Evolutionary conservation across 2,888 invertebrate genomes (phyloP).

Genomic region (Tipula helvola): DNA sequence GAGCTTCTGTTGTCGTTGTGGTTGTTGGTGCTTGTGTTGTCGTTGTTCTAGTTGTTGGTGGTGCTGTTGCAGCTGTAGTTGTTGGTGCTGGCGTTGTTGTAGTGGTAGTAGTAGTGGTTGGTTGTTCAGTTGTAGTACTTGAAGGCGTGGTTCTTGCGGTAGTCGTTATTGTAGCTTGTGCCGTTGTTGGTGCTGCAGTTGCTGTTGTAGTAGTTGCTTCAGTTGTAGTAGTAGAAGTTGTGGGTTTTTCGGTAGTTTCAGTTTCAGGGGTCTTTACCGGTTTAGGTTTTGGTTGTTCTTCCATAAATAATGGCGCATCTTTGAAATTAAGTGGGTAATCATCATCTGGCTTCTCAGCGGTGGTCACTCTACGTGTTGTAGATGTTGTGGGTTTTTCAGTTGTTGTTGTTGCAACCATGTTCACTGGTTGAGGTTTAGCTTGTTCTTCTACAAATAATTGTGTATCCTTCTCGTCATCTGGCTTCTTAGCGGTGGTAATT

Average conservation of each 20-base stretch:
- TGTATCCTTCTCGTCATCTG: not conserved
- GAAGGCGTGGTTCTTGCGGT: conserved; percentile 14
- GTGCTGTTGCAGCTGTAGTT: conserved; percentile 18
- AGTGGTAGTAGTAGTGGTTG: conserved; percentile 21
- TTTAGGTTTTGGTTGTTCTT: conserved; percentile 21
- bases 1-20: conserved; percentile 18
- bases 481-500: not conserved
- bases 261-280: conserved; percentile 16
- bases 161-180: conserved; percentile 21
- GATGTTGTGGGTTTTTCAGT: conserved; percentile 20
- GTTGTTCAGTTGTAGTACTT: conserved; percentile 17
- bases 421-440: conserved; percentile 24
- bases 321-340: not conserved
- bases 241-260: not conserved
- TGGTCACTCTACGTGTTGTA: not conserved
- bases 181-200: conserved; percentile 17
- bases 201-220: conserved; percentile 19
- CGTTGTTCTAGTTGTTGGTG: conserved; percentile 20
- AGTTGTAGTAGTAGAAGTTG: conserved; percentile 18
- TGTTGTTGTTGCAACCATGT: conserved; percentile 11
- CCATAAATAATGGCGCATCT: not conserved
- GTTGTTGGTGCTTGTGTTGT: conserved; percentile 20
- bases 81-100: conserved; percentile 20
- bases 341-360: not conserved
- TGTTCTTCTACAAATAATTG: not conserved